Percentiles rank a stretch among this genome's conserved stretches.
Evolutionary conservation across 1,140 invertebrate genomes (phyloP).

Genomic region (Eulimnadia texana): DNA sequence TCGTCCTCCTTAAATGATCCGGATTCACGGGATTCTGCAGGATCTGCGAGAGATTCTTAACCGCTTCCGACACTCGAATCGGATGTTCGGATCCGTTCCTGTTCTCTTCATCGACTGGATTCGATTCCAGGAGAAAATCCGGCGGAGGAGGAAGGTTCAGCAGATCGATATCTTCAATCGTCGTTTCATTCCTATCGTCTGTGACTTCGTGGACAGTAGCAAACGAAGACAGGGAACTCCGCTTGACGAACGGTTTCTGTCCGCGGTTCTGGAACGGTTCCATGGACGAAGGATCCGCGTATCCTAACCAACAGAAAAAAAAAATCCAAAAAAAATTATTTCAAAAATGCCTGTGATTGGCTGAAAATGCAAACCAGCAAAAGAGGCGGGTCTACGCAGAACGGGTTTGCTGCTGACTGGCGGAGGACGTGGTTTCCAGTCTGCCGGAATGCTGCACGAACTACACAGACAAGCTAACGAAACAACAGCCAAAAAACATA

Average conservation of each 20-base stretch:
- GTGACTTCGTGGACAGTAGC: slow-evolving; percentile 16
- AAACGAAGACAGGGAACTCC: slow-evolving; percentile 16
- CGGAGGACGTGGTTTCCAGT: neutral
- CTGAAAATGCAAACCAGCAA: neutral
- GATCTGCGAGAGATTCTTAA: slow-evolving; percentile 65
- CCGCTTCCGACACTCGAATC: slow-evolving; percentile 66
- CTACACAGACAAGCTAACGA: neutral
- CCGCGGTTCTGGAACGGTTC: neutral
- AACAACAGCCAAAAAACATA: neutral
- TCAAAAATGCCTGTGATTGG: too few species aligned
- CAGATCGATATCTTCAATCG: slow-evolving; percentile 23
- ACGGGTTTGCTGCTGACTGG: neutral
- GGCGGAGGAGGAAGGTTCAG: slow-evolving; percentile 70
- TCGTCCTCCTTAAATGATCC: slow-evolving; percentile 46
- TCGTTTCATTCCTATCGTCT: slow-evolving; percentile 20
- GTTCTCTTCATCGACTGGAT: slow-evolving; percentile 23
- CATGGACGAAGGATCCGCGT: neutral
- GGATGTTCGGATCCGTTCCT: slow-evolving; percentile 3
- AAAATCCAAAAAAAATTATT: neutral
- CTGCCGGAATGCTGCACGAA: neutral
- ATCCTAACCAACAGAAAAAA: neutral
- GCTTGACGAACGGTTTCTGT: neutral
- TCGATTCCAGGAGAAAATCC: slow-evolving; percentile 55
- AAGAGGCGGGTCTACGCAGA: slow-evolving; percentile 7
- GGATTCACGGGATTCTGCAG: slow-evolving; percentile 75